Conservation (phyloP, 2,888 invertebrate genomes). For the Philereme transversata region DNA sequence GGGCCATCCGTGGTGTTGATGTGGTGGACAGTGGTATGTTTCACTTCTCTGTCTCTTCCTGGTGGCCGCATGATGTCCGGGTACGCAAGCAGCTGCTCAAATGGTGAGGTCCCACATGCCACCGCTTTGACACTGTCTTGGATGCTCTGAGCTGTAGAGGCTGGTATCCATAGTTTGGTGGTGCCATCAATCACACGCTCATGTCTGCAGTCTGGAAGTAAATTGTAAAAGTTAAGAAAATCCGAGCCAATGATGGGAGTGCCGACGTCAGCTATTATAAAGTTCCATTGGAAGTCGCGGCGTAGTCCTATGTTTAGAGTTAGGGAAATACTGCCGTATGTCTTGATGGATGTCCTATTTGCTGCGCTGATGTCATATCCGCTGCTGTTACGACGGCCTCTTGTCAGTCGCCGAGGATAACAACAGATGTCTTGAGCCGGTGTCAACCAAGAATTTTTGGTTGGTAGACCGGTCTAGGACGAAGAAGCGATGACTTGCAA, state of each 20-base stretch:
- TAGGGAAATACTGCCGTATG: slow-evolving; percentile 26
- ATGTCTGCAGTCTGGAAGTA: slow-evolving; percentile 23
- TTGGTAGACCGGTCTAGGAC: slow-evolving; percentile 18
- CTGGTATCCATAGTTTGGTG: slow-evolving; percentile 12
- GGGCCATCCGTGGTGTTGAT: slow-evolving; percentile 29
- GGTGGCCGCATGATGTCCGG: slow-evolving; percentile 12
- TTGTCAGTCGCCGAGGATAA: not conserved
- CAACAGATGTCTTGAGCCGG: slow-evolving; percentile 34
- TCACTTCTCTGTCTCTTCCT: slow-evolving; percentile 1
- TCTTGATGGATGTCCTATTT: slow-evolving; percentile 31
- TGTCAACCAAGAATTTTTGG: slow-evolving; percentile 22
- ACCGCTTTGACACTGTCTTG: slow-evolving; percentile 11
- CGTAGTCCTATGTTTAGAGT: slow-evolving; percentile 31
- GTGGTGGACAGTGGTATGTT: slow-evolving; percentile 26
- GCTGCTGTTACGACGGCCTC: not conserved
- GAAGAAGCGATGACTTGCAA: slow-evolving; percentile 27
- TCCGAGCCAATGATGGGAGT: slow-evolving; percentile 28
- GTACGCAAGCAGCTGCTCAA: slow-evolving; percentile 2
- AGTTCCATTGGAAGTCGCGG: slow-evolving; percentile 34
- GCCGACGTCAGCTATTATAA: slow-evolving; percentile 36
- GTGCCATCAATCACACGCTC: slow-evolving; percentile 23
- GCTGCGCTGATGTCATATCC: slow-evolving; percentile 30
- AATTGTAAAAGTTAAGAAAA: slow-evolving; percentile 21
- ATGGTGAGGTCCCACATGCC: not conserved
- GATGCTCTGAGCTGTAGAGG: not conserved